phyloP scores from a whole-genome alignment of 2,797 vertebrate genomes.

The Epinephelus coioides region DNA sequence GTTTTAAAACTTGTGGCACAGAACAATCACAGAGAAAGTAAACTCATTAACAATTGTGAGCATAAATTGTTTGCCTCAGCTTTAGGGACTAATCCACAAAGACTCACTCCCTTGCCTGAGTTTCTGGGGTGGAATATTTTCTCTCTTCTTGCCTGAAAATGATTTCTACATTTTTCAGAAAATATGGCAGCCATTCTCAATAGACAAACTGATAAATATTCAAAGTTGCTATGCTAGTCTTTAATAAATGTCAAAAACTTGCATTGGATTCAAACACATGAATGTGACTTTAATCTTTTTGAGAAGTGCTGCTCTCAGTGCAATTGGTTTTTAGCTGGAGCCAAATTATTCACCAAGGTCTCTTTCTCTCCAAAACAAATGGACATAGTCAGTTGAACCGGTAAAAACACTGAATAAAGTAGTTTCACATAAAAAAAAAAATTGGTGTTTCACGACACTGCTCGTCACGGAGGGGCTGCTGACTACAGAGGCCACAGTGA shows the following conservation, averaged over 20 bases:
- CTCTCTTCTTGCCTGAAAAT: conserved; percentile 29
- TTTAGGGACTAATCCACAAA: conserved; percentile 58
- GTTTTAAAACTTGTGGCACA: conserved; percentile 19
- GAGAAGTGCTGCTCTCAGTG: not conserved
- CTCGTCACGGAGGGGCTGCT: too few relatives aligned
- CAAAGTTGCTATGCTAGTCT: conserved; percentile 2
- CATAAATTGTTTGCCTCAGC: conserved; percentile 50
- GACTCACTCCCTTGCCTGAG: conserved; percentile 22
- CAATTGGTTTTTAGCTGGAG: not conserved
- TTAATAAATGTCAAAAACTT: conserved; percentile 23
- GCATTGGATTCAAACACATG: conserved; percentile 13
- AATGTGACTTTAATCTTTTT: not conserved
- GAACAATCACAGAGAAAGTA: conserved; percentile 35
- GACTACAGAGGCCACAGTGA: too few relatives aligned
- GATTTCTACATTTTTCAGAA: conserved; percentile 30
- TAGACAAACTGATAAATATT: conserved; percentile 40
- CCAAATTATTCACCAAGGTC: too few relatives aligned
- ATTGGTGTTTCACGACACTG: too few relatives aligned
- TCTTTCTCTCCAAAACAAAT: too few relatives aligned
- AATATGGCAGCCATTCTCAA: conserved; percentile 32
- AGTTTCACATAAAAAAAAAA: too few relatives aligned
- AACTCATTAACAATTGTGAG: conserved; percentile 51
- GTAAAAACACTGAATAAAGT: too few relatives aligned
- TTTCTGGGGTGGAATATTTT: conserved; percentile 43
- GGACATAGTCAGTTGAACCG: too few relatives aligned